These are phyloP conservation scores for Noctua pronuba DNA, from an alignment of 2,888 invertebrate species.

Conservation along the genomic window DNA sequence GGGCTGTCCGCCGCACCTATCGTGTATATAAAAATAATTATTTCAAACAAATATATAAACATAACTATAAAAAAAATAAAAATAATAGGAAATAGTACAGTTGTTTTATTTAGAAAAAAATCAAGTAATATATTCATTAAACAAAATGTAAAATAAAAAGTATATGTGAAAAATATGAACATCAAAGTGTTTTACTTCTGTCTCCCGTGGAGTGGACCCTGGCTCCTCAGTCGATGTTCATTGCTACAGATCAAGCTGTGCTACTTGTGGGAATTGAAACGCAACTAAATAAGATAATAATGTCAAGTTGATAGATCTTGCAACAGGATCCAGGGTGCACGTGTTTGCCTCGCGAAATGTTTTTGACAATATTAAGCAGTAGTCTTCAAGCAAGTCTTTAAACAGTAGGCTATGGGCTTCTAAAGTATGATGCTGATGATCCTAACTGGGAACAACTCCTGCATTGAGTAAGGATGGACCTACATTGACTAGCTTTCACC, in stretches of 20 bases:
- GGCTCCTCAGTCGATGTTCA: not conserved
- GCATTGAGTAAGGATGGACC: not conserved
- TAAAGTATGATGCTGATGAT: not conserved
- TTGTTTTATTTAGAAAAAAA: slow-evolving; percentile 81
- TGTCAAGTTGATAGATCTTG: not conserved
- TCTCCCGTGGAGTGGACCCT: slow-evolving; percentile 12
- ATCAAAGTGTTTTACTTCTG: slow-evolving; percentile 49
- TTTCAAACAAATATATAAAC: slow-evolving; percentile 69
- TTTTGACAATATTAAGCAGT: not conserved
- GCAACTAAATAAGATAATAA: not conserved
- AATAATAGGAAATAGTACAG: slow-evolving; percentile 80
- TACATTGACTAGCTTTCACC: not conserved
- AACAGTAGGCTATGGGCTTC: not conserved
- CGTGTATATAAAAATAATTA: slow-evolving; percentile 80
- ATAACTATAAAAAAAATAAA: slow-evolving; percentile 77
- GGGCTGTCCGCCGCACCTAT: slow-evolving; percentile 58
- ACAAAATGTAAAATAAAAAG: slow-evolving; percentile 60
- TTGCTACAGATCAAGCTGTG: slow-evolving; percentile 1
- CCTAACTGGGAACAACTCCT: not conserved
- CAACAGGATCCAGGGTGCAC: not conserved
- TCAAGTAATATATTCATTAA: slow-evolving; percentile 28
- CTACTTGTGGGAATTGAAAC: not conserved
- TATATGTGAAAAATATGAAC: slow-evolving; percentile 53
- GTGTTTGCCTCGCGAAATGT: not conserved
- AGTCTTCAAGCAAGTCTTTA: not conserved